Base-by-base conservation (phyloP, 2,888 invertebrate genomes). In the Laspeyria flexula region DNA sequence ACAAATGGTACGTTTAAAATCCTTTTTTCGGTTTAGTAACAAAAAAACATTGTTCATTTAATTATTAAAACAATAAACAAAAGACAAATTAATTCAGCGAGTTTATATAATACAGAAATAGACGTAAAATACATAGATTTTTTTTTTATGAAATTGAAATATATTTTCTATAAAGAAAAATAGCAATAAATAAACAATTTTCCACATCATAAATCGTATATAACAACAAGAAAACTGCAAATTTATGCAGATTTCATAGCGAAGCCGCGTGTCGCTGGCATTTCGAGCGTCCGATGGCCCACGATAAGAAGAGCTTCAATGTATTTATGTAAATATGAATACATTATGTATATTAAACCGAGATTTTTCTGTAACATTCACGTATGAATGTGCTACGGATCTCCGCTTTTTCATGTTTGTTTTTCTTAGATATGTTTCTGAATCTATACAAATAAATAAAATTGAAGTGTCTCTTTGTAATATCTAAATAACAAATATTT, bases 221-320 rank as follows among this genome's bases (percentile, higher is more conserved):
- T 79, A 85, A 84, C 83, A 86, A 81, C 84, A 86, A 84, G 85
- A 83, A 84, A 87, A 89, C 85, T 88, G 86, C 85, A 88, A 86
- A 88, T 87, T 82, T 84, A 89, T 89, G 88, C 85, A 88, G 85
- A 88, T 88, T 86, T 86, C 77, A 79, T 78, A 71, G 79, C 79
- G 69, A 63, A 61, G 73, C 79, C 74, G 79, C 75, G 79, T 79
- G 79, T 78, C 82, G 80, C 75, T 77, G 57, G 63, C 70, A 67
- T 70, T 71, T 64, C 52, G 54, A 66, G 65, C 66, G 73, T 64
- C 70, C 80, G 75, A 75, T 73, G 76, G 57, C 64, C 70, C 66
- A 48, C 58, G 75, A 77, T 79, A 75, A 76, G 71, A 67, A 65
- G 65, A 57, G 65, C 68, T 66, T 60, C 66, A 60, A 67, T 75